Conservation (phyloP, 2,888 invertebrate species). For the Sinohyriopsis cumingii region DNA sequence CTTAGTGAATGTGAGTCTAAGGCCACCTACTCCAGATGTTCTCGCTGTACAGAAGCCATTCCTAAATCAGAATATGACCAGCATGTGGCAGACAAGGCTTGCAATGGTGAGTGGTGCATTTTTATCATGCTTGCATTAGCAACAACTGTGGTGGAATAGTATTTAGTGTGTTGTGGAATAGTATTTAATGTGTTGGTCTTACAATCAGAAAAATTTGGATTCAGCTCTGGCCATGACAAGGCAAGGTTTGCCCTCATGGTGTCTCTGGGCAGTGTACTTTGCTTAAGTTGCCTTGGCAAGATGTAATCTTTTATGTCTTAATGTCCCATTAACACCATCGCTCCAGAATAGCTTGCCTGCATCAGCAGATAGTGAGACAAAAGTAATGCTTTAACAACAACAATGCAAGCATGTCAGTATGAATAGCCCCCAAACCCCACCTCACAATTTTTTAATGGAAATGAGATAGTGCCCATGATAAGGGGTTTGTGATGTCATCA, state of each 20-base stretch:
- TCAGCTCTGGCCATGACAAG: too few species aligned
- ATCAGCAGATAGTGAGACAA: too few species aligned
- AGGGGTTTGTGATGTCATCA: too few species aligned
- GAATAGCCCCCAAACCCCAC: too few species aligned
- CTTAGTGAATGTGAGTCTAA: constrained; percentile 86
- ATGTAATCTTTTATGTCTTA: too few species aligned
- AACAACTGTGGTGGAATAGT: background rate
- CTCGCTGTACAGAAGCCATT: constrained; percentile 83
- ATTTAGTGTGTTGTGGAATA: background rate
- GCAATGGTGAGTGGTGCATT: constrained; percentile 76
- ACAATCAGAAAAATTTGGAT: background rate
- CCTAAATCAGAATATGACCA: constrained; percentile 78
- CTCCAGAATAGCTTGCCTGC: too few species aligned
- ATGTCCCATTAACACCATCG: too few species aligned
- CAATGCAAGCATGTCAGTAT: too few species aligned
- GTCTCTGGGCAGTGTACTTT: background rate
- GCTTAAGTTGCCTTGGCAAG: too few species aligned
- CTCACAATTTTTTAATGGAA: too few species aligned
- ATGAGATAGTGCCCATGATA: too few species aligned
- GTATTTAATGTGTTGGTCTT: background rate
- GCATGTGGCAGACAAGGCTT: constrained; percentile 77
- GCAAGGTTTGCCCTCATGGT: background rate
- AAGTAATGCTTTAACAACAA: too few species aligned
- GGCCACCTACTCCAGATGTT: constrained; percentile 81
- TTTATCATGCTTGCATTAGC: background rate